Conservation (phyloP, 1,140 invertebrate genomes). For the Arion vulgaris region DNA sequence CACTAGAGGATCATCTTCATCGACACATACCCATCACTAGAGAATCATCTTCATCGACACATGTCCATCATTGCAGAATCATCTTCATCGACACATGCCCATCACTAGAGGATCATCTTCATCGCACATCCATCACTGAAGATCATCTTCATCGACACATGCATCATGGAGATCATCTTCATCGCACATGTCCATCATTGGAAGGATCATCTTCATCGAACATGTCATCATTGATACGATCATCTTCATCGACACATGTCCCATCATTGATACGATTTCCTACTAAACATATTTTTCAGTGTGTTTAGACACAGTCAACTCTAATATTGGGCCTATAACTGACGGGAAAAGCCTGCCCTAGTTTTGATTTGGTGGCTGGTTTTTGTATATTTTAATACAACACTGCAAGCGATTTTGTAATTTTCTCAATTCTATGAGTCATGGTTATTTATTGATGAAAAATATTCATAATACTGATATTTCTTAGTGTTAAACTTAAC, state of each 20-base stretch:
- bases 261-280: not conserved
- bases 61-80: too few relatives aligned
- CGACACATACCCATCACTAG: not conserved
- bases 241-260: not conserved
- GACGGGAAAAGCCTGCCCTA: too few relatives aligned
- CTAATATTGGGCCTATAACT: too few relatives aligned
- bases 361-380: too few relatives aligned
- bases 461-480: too few relatives aligned
- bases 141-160: not conserved
- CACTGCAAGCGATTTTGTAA: too few relatives aligned
- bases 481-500: too few relatives aligned
- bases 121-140: not conserved
- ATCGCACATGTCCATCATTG: not conserved
- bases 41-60: not conserved
- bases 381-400: too few relatives aligned
- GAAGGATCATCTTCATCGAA: not conserved
- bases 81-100: not conserved
- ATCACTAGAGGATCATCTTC: not conserved
- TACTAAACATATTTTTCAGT: too few relatives aligned
- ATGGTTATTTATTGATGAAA: too few relatives aligned
- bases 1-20: not conserved
- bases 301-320: too few relatives aligned
- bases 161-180: constrained; percentile 28
- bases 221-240: not conserved
- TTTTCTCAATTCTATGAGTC: too few relatives aligned